phyloP scores from a whole-genome alignment of 2,888 invertebrate species.

The Leucoma salicis region DNA sequence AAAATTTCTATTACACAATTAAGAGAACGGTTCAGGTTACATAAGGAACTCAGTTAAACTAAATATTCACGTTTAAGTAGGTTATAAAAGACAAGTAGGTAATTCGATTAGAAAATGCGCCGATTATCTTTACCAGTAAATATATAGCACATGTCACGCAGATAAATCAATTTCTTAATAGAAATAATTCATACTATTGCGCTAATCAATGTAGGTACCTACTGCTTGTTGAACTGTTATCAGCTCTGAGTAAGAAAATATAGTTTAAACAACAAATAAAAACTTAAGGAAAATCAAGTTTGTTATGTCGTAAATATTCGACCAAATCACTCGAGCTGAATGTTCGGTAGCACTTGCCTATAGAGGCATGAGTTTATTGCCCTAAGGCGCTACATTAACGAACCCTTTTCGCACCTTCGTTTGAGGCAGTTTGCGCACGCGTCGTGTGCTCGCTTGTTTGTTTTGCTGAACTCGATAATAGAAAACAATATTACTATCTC shows the following conservation, averaged over 20 bases:
- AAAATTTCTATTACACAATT: not conserved
- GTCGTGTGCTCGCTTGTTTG: conserved; percentile 14
- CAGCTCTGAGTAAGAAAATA: not conserved
- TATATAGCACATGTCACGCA: not conserved
- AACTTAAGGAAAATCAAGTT: not conserved
- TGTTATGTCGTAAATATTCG: not conserved
- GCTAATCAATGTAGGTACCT: not conserved
- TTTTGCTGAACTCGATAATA: conserved; percentile 28
- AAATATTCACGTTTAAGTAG: too few relatives aligned
- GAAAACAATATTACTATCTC: too few relatives aligned
- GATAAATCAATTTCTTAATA: not conserved
- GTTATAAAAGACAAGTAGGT: not conserved
- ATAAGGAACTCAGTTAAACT: not conserved
- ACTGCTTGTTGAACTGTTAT: conserved; percentile 2
- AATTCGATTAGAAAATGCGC: not conserved
- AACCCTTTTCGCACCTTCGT: conserved; percentile 53
- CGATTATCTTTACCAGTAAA: not conserved
- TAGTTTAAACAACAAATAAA: not conserved
- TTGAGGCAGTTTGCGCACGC: conserved; percentile 20
- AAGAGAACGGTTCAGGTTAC: not conserved
- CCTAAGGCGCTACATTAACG: conserved; percentile 44
- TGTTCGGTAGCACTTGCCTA: conserved; percentile 13
- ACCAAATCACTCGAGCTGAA: conserved; percentile 16
- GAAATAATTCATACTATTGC: not conserved
- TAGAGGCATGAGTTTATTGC: conserved; percentile 56